Evolutionary conservation across 2,888 invertebrate genomes (phyloP).

Genomic region (Steinernema hermaphroditum): DNA sequence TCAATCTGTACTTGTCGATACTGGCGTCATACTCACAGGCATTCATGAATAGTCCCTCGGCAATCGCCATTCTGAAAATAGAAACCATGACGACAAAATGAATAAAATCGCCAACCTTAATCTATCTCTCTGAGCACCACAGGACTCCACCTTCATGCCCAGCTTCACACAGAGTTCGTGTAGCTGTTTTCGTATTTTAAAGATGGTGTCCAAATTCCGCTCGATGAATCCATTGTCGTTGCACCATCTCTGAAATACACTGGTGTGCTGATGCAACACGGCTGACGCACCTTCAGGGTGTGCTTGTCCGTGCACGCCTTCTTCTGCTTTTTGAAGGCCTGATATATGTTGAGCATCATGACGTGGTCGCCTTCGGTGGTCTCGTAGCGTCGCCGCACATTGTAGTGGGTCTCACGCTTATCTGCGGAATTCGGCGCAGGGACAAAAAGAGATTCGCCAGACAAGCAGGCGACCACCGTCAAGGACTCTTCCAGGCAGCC

Average conservation of each 20-base stretch:
- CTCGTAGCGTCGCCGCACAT: constrained; percentile 33
- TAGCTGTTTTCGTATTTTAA: constrained; percentile 49
- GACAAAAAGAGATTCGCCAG: constrained; percentile 74
- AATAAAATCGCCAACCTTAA: constrained; percentile 37
- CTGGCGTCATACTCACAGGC: constrained; percentile 56
- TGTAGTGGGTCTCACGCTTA: constrained; percentile 1
- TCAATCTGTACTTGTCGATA: constrained; percentile 52
- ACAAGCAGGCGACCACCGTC: constrained; percentile 83
- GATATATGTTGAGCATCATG: constrained; percentile 50
- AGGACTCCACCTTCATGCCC: constrained; percentile 38
- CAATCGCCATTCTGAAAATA: constrained; percentile 54
- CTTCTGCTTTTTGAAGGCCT: constrained; percentile 43
- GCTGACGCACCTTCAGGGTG: constrained; percentile 12
- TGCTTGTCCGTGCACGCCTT: constrained; percentile 11
- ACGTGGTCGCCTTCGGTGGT: constrained; percentile 62
- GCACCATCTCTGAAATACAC: constrained; percentile 47
- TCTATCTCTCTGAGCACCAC: constrained; percentile 43
- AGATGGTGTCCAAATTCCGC: constrained; percentile 39
- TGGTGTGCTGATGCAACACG: constrained; percentile 12
- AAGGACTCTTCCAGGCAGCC: constrained; percentile 72
- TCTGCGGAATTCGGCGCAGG: neutral
- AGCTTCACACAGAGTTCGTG: constrained; percentile 42
- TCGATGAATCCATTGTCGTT: constrained; percentile 43
- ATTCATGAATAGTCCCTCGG: constrained; percentile 57
- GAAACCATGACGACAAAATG: too few relatives aligned